Evolutionary conservation across 2,888 invertebrate species (phyloP).

Genomic region (Phasia obesa): DNA sequence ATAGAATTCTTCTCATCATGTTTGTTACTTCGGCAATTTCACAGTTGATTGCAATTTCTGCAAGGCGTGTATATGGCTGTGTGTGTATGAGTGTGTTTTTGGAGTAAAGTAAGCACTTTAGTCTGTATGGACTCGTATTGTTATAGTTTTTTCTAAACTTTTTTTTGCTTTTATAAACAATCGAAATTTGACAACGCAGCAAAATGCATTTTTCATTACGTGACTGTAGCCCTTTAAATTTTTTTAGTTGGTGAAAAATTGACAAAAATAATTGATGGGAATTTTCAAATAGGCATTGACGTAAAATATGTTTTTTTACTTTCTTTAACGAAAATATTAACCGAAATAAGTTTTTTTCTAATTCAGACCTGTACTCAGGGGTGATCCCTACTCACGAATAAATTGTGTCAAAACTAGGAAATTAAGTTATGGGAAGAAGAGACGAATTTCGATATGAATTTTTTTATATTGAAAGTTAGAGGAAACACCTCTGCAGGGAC

Average conservation of each 20-base stretch:
- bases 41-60: conserved; percentile 79
- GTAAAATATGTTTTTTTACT: too few species aligned
- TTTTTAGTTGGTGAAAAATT: neutral
- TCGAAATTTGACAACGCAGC: conserved; percentile 66
- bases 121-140: conserved; percentile 17
- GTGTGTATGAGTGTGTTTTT: conserved; percentile 15
- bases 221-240: conserved; percentile 54
- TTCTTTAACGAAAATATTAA: too few species aligned
- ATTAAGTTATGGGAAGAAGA: too few species aligned
- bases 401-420: too few species aligned
- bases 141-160: conserved; percentile 30
- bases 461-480: too few species aligned
- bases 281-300: too few species aligned
- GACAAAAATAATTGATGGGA: too few species aligned
- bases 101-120: neutral
- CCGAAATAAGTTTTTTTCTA: too few species aligned
- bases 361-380: too few species aligned
- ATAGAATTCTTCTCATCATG: conserved; percentile 63
- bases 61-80: conserved; percentile 6
- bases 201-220: conserved; percentile 70
- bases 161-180: neutral
- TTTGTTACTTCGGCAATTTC: conserved; percentile 80
- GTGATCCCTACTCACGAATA: too few species aligned
- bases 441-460: too few species aligned
- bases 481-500: too few species aligned